Percentiles rank a stretch among this genome's conserved stretches.
These are phyloP conservation scores for Melanostoma mellinum DNA, from an alignment of 2,888 invertebrate species.

Conservation along the genomic window DNA sequence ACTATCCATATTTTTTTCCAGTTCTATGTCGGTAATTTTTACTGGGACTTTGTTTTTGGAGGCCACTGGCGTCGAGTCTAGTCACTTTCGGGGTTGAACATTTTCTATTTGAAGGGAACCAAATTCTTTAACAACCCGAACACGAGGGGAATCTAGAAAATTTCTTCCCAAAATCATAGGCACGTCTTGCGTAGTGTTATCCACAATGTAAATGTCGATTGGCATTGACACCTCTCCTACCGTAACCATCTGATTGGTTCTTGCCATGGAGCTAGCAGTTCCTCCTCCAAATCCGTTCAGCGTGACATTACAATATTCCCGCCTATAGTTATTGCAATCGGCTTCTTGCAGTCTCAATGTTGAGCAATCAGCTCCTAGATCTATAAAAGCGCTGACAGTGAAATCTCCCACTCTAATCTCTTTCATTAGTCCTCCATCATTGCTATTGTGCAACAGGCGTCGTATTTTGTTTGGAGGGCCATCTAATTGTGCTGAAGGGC, in stretches of 20 bases:
- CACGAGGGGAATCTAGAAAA: not conserved
- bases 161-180: not conserved
- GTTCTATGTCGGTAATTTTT: not conserved
- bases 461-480: constrained; percentile 10
- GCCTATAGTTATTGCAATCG: not conserved
- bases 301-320: not conserved
- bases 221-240: not conserved
- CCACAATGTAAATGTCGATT: not conserved
- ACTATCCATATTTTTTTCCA: not conserved
- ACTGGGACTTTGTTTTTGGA: not conserved
- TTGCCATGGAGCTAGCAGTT: not conserved
- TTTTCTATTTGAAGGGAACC: constrained; percentile 11
- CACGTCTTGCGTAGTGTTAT: not conserved
- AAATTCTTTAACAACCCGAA: constrained; percentile 7
- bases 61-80: not conserved
- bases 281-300: not conserved
- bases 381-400: constrained; percentile 5
- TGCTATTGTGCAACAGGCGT: not conserved
- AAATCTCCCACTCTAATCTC: not conserved
- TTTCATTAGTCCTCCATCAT: constrained; percentile 11
- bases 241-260: not conserved
- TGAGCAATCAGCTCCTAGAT: not conserved
- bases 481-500: not conserved
- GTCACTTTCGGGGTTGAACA: constrained; percentile 5
- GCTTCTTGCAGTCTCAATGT: not conserved